phyloP scores from a whole-genome alignment of 2,113 vertebrate genomes.

The Pelobates fuscus region DNA sequence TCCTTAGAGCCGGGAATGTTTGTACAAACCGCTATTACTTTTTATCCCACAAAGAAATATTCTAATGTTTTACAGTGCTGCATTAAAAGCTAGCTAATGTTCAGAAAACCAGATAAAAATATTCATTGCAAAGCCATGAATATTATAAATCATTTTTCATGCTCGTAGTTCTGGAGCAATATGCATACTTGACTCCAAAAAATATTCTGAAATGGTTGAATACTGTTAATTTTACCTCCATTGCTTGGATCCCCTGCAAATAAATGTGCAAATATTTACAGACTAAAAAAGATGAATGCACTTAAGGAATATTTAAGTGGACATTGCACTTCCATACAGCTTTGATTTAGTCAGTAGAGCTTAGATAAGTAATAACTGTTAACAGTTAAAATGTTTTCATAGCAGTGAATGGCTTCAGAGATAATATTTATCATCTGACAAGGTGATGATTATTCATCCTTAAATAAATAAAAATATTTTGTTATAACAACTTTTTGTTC shows the following conservation, averaged over 20 bases:
- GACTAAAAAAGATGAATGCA: constrained; percentile 27
- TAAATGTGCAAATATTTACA: constrained; percentile 31
- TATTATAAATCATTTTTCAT: constrained; percentile 42
- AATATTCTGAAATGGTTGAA: constrained; percentile 30
- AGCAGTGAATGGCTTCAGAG: too few species aligned
- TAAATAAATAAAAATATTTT: too few species aligned
- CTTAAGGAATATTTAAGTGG: too few species aligned
- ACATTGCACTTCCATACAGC: too few species aligned
- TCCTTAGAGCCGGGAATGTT: background rate
- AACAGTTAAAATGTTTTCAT: too few species aligned
- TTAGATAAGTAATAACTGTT: too few species aligned
- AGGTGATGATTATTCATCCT: too few species aligned
- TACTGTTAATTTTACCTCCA: constrained; percentile 37
- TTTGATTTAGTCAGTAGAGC: too few species aligned
- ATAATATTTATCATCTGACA: too few species aligned
- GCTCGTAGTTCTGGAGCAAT: constrained; percentile 37
- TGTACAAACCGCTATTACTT: constrained; percentile 4
- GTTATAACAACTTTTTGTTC: too few species aligned
- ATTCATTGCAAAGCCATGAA: constrained; percentile 43
- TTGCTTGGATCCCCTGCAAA: constrained; percentile 31
- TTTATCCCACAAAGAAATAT: constrained; percentile 15
- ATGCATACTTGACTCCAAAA: constrained; percentile 41
- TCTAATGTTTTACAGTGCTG: constrained; percentile 13
- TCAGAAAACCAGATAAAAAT: constrained; percentile 47
- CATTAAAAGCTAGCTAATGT: constrained; percentile 19